Evolutionary conservation across 2,888 invertebrate species (phyloP), one percentile per base, ranked within the genome.

Genomic region (Heliothis peltigera): DNA sequence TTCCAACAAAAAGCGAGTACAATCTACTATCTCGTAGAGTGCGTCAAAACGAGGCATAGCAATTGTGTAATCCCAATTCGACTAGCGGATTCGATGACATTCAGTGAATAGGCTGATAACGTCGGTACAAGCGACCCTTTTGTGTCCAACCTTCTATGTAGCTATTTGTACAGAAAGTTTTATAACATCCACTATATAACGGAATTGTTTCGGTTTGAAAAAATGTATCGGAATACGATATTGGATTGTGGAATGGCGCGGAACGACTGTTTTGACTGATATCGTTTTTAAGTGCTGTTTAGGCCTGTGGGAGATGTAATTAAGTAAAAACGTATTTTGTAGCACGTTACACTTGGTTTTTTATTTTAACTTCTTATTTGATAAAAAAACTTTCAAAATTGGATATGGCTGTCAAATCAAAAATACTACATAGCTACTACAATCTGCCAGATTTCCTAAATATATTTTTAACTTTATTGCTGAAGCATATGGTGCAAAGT

Each of bases 61-160:
- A 66, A 81, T 88, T 87, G 84, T 81, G 83, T 85, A 86, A 87
- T 85, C 80, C 75, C 80, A 83, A 81, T 79, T 77, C 75, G 77
- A 68, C 77, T 80, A 77, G 80, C 77, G 75, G 80, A 84, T 81
- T 75, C 85, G 86, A 87, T 86, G 88, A 86, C 88, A 84, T 84
- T 77, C 71, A 72, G 71, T 83, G 81, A 86, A 86, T 84, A 75
- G 82, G 55, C 66, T 77, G 80, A 81, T 84, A 83, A 79, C 81
- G 79, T 83, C 80, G 65, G 75, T 70, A 77, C 79, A 81, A 77
- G 74, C 48, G 64, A 70, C 75, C 76, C 78, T 75, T 78, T 81
- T 80, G 77, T 77, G 56, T 18, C 19, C 48, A 61, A 54, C 63
- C 68, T 60, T 74, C 71, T 69, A 65, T 61, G 39, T 53, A 69